These are phyloP conservation scores for Ceratotherium simum DNA, from an alignment of 2,113 vertebrate genomes.

Conservation along the genomic window DNA sequence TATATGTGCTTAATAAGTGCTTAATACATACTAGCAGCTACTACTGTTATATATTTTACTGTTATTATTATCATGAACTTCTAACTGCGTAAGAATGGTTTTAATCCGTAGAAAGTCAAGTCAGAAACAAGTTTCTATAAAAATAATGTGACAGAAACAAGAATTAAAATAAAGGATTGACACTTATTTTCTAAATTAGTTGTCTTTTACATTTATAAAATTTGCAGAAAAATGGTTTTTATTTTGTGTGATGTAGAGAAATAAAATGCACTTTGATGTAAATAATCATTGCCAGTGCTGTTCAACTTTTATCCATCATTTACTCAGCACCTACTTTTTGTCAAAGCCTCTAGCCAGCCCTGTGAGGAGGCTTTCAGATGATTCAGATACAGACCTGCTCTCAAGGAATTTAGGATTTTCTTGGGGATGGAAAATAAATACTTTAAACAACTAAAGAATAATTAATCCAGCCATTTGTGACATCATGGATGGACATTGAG, in stretches of 20 bases:
- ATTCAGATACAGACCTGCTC: background rate
- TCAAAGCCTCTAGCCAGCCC: background rate
- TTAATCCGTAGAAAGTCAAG: constrained; percentile 15
- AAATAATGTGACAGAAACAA: background rate
- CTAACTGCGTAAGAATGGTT: background rate
- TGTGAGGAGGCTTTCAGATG: background rate
- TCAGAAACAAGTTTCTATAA: background rate
- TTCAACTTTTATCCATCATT: constrained; percentile 39
- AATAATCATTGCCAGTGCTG: background rate
- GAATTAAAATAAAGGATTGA: constrained; percentile 32
- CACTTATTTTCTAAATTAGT: background rate
- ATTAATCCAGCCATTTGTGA: no score
- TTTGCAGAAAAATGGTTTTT: constrained; percentile 28
- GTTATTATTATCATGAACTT: background rate
- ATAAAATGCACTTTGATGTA: constrained; percentile 34
- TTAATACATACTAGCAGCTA: background rate
- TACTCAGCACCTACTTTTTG: background rate
- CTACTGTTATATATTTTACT: background rate
- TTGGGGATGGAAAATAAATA: background rate
- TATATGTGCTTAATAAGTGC: background rate
- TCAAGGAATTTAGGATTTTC: background rate
- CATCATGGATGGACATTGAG: no score
- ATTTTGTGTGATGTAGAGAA: background rate
- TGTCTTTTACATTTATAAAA: background rate
- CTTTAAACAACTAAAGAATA: background rate